Evolutionary conservation across 2,888 invertebrate genomes (phyloP).

Genomic region (Drosophila borealis): DNA sequence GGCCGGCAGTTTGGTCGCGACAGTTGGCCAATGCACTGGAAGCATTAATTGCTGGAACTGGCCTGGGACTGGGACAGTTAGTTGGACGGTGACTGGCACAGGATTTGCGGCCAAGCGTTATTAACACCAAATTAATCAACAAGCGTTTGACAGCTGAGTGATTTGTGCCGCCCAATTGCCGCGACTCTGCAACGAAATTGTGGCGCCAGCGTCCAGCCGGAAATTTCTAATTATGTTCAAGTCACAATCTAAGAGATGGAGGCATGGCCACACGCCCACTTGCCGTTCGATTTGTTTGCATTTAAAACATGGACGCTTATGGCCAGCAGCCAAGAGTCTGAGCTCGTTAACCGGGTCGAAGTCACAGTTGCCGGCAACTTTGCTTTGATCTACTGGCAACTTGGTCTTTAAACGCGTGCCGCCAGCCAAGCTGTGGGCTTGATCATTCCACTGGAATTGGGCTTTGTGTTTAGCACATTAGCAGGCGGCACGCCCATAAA

Average conservation of each 20-base stretch:
- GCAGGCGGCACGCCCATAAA: conserved; percentile 65
- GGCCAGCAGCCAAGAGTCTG: conserved; percentile 42
- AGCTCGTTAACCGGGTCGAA: conserved; percentile 57
- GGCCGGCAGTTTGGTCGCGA: conserved; percentile 39
- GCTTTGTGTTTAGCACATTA: conserved; percentile 53
- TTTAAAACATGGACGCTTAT: conserved; percentile 35
- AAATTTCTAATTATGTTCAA: conserved; percentile 61
- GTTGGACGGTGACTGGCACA: conserved; percentile 8
- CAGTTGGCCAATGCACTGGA: conserved; percentile 48
- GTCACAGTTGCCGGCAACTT: conserved; percentile 48
- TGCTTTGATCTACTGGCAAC: conserved; percentile 62
- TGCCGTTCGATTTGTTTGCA: conserved; percentile 62
- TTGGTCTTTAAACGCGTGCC: conserved; percentile 71
- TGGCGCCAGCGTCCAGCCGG: conserved; percentile 63
- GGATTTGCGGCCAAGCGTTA: conserved; percentile 61
- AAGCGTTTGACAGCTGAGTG: conserved; percentile 77
- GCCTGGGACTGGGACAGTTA: conserved; percentile 14
- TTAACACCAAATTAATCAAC: conserved; percentile 80
- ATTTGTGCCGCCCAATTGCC: conserved; percentile 59
- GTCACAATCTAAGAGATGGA: conserved; percentile 5
- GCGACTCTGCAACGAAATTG: conserved; percentile 39
- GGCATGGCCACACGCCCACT: conserved; percentile 67
- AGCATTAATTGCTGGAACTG: conserved; percentile 67
- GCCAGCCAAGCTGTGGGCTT: conserved; percentile 48
- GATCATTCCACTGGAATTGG: conserved; percentile 28